Conservation (phyloP, 2,113 vertebrate genomes). For the Siphamia tubifer region DNA sequence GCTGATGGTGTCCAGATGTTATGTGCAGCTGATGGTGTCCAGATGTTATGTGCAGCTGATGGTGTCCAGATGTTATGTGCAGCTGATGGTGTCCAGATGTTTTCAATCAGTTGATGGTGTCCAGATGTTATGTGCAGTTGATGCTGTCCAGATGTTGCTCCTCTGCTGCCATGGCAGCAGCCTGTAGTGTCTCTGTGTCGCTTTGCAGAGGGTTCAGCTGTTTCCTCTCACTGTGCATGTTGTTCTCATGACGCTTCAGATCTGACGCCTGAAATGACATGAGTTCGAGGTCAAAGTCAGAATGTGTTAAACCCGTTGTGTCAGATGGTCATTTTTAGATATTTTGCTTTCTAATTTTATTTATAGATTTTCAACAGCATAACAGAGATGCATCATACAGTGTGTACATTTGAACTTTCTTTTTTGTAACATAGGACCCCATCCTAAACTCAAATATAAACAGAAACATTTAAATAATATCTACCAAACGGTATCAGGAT, state of each 20-base stretch:
- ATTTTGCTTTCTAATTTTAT: too few species aligned
- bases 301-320: neutral
- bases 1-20: neutral
- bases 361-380: too few species aligned
- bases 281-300: neutral
- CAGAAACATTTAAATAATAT: too few species aligned
- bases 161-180: conserved; percentile 71
- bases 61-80: neutral
- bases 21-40: neutral
- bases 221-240: conserved; percentile 77
- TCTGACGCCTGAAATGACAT: conserved; percentile 60
- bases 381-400: too few species aligned
- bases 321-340: too few species aligned
- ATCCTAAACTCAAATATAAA: too few species aligned
- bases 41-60: neutral
- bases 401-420: too few species aligned
- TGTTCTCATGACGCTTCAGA: conserved; percentile 74
- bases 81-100: conserved; percentile 47
- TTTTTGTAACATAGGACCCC: too few species aligned
- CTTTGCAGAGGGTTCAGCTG: conserved; percentile 63
- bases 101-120: conserved; percentile 7
- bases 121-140: conserved; percentile 52
- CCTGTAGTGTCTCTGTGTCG: conserved; percentile 69
- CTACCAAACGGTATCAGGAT: too few species aligned
- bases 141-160: conserved; percentile 68